Evolutionary conservation across 2,888 invertebrate species (phyloP), one percentile per base, ranked within the genome.

Genomic region (Girardia tigrina): DNA sequence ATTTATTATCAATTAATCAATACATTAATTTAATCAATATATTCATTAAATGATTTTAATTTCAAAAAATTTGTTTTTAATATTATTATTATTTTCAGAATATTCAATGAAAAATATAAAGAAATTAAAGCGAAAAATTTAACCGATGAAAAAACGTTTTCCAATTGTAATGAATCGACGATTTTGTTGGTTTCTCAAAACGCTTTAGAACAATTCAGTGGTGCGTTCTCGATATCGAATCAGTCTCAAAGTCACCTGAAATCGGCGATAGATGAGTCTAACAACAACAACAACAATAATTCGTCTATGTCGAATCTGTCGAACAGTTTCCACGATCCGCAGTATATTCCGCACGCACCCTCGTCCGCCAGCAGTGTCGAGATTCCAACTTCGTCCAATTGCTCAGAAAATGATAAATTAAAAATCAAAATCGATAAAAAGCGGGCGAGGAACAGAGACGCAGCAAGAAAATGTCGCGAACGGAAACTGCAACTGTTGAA

Each of bases 381-480:
- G 23, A 23, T 56, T 20, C 56, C 56, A n/a, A 56, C 56, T 8
- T 56, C 56, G n/a, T 56, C 56, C 4, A 56, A 56, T 56, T 56
- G 56, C 23, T 56, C 56, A n/a, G 56, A n/a, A 56, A 56, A 56
- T 56, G 56, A 56, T 16, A 56, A 56, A 16, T 56, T 56, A 56
- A 56, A 56, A 56, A 26, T 75, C 14, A 75, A 75, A 42, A 28
- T 75, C 20, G 75, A 75, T 16, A 71, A 71, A 27, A 75, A 75
- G 28, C 28, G 75, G 6, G 72, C 71, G 12, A 28, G 75, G 28
- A 75, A 75, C 23, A n/a, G 75, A 16, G 75, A 75, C 29, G 75
- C 75, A 29, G 75, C 75, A 12, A 70, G 75, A n/a, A 75, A 75
- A n/a, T 75, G 75, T 36, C 28, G 75, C 16, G 75, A 75, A 27